Evolutionary conservation across 2,888 invertebrate genomes (phyloP), one percentile per base, ranked within the genome.

Genomic region (Andrena marginata): DNA sequence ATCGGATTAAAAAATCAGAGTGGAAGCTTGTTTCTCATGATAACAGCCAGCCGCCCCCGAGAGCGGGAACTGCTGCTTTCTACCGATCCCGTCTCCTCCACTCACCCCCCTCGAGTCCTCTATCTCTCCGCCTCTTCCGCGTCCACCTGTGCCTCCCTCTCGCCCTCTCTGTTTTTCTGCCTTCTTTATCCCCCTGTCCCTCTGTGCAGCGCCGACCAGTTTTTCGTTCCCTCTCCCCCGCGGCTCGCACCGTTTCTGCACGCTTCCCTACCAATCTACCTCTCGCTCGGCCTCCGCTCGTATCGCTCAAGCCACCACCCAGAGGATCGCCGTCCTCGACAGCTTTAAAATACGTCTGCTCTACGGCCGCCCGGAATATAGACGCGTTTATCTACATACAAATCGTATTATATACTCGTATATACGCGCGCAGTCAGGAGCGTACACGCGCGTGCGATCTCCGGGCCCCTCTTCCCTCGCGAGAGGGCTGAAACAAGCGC

Each of bases 1-100:
- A 92, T 93, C 93, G 94, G 94, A 94, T 94, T 94, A 94, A 94
- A 94, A 94, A 94, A 94, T 94, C 94, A 93, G 94, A 94, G 94
- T 94, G 94, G 94, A 92, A 94, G 94, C 94, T 94, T 94, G 94
- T 94, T 94, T 93, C 93, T 93, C 94, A 93, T 93, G 94, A 94
- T 94, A 94, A 94, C 92, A 89, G 89, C 86, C 89, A 88, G 88
- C 90, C 89, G 82, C 90, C 88, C 85, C 89, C 86, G 88, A 87
- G 90, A 90, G 87, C 89, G 90, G 89, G 90, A 90, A 90, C 90
- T 92, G 91, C 92, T 92, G 92, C 90, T 90, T 89, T 90, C 90
- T 89, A 86, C 91, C 90, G 87, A 89, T 89, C 85, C 81, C 82
- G 78, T 85, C 76, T 78, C 85, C 76, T 73, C 80, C 86, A 75